Evolutionary conservation across 2,113 vertebrate genomes (phyloP), one percentile per base, ranked within the genome.

Genomic region (Hassar affinis): DNA sequence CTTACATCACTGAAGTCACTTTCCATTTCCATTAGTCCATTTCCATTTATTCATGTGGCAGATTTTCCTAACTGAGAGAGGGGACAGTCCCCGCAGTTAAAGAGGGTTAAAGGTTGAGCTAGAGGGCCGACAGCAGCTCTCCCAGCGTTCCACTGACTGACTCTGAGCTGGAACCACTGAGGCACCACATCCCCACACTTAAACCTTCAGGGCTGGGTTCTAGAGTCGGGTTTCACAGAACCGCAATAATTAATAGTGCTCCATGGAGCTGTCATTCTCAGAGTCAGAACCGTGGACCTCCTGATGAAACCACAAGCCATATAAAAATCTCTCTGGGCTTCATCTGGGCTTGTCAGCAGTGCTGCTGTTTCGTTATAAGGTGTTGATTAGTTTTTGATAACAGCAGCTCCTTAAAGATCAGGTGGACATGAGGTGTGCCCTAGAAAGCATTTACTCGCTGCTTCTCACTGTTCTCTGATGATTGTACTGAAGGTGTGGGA

Each of bases 101-200:
- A n/a, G n/a, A n/a, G 66, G 66, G 66, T 69, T 42, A 69, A 69
- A 69, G 66, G 66, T 42, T 3, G 20, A 69, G 66, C 35, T 38
- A 7, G 22, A 14, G 35, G 33, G 38, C 35, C 66, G 42, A 10
- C 66, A 38, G 35, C 35, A 42, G 1, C 35, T 42, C 66, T 69
- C 66, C 20, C 66, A 69, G 66, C 10, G 35, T 69, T 69, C 66
- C 66, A 45, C 66, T 69, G 66, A 42, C 9, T 69, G 38, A 69
- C 66, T 69, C 35, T 25, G 66, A 69, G 64, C 64, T 22, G 33
- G 11, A 68, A 68, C 18, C 66, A 45, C 35, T 3, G 66, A 42
- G 66, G 9, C 66, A 25, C 18, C 38, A 12, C 35, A 45, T 69
- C 25, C 66, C 10, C 66, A 69, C 35, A 42, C 66, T 42, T 69